Evolutionary conservation across 1,140 invertebrate species (phyloP), one percentile per base, ranked within the genome.

Genomic region (Zaprionus kolodkinae): DNA sequence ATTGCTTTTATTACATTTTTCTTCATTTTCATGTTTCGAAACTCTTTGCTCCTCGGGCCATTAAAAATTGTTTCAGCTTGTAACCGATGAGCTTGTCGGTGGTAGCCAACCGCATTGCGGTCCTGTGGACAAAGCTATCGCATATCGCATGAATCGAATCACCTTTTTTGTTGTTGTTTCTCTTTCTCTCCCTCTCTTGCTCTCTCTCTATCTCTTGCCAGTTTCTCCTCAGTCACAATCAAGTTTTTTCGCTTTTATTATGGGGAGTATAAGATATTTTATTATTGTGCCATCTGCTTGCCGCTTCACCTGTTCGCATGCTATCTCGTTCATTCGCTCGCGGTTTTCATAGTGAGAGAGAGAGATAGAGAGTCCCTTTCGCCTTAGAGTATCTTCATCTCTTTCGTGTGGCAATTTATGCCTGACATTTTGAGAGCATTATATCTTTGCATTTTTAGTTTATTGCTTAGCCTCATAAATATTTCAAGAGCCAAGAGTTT

Each of bases 231-330:
- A 81, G 81, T 57, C 86, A 76, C 83, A 86, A 86, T 87, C 79
- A 82, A 86, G 83, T 86, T 86, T 86, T 7, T 83, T 75, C 65
- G 84, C 59, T 79, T 88, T 88, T 83, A 78, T 88, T 88, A 78
- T 71, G 63, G 79, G 50, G 36, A 77, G 66, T 81, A 88, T 88
- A 81, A 84, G 72, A 81, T 72, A 88, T 88, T 78, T 88, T 84
- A 88, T 88, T 84, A 88, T 66, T 55, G 62, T 62, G 62, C 74
- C 74, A 76, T 72, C 74, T 76, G 74, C 62, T 15, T 3, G 40
- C 3, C 2, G 3, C 7, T 15, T 45, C 40, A 45, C 40, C 40
- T 45, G 40, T 10, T 76, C 63, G 66, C 40, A 15, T 17, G 35
- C 54, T 35, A 64, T 71, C 45, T 71, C 52, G 27, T 27, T 71